phyloP scores from a whole-genome alignment of 2,888 invertebrate genomes.

The Teleiodes luculella region DNA sequence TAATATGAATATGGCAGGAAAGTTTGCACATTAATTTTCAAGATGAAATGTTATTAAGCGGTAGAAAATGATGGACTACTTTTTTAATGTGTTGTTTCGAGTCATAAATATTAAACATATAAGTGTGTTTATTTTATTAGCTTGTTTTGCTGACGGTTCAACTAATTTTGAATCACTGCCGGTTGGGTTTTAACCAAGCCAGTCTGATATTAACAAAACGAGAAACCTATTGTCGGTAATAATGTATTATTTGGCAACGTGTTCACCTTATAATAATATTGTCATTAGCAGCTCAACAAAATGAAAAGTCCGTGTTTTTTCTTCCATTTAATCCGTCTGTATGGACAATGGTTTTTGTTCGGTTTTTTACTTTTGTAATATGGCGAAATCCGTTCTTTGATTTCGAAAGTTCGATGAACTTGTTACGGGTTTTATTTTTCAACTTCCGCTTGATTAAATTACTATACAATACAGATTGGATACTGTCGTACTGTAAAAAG shows the following conservation, averaged over 20 bases:
- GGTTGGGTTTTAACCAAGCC: conserved; percentile 26
- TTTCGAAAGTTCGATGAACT: conserved; percentile 20
- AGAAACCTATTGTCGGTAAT: conserved; percentile 42
- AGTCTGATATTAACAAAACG: conserved; percentile 43
- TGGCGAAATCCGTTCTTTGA: conserved; percentile 21
- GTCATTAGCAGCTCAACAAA: conserved; percentile 49
- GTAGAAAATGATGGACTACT: conserved; percentile 1
- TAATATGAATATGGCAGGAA: conserved; percentile 1
- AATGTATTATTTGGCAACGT: conserved; percentile 51
- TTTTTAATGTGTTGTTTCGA: not conserved
- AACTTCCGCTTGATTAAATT: no score
- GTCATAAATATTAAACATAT: conserved; percentile 1
- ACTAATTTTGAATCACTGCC: conserved; percentile 30
- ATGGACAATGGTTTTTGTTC: conserved; percentile 22
- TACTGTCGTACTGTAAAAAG: no score
- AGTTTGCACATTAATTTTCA: conserved; percentile 10
- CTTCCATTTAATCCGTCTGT: conserved; percentile 19
- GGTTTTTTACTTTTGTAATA: conserved; percentile 23
- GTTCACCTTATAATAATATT: conserved; percentile 58
- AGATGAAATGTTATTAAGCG: not conserved
- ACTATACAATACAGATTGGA: no score
- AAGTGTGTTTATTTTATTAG: conserved; percentile 9
- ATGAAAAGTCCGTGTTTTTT: conserved; percentile 34
- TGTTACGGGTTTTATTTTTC: not conserved
- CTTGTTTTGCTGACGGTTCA: conserved; percentile 32